Evolutionary conservation across 2,888 invertebrate genomes (phyloP).

Genomic region (Stomorhina lunata): DNA sequence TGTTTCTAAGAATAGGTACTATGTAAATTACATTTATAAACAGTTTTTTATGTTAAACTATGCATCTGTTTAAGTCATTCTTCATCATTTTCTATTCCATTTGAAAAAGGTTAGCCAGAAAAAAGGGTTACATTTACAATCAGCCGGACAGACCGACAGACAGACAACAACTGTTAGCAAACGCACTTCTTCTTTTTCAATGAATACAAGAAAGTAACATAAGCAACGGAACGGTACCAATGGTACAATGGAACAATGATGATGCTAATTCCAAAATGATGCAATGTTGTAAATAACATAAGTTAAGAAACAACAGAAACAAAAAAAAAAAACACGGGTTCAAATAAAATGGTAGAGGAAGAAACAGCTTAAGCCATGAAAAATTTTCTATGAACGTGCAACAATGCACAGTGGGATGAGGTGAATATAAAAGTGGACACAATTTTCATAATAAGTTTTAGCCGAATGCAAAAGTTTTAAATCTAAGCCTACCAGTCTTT

Average conservation of each 20-base stretch:
- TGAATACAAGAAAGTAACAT: not conserved
- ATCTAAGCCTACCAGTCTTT: no score
- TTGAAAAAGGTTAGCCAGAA: not conserved
- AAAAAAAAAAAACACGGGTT: not conserved
- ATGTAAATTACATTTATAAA: not conserved
- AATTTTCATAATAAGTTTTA: no score
- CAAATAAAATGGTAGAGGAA: not conserved
- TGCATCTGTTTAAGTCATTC: not conserved
- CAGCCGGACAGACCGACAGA: no score
- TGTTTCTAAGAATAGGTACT: not conserved
- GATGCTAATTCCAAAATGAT: constrained; percentile 16
- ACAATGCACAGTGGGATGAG: no score
- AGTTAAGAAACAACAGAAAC: constrained; percentile 1
- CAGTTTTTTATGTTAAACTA: not conserved
- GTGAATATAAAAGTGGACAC: no score
- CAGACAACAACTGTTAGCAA: constrained; percentile 23
- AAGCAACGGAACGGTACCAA: constrained; percentile 29
- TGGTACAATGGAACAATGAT: no score
- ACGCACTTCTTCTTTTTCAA: constrained; percentile 9
- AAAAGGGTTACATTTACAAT: not conserved
- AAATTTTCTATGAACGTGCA: no score
- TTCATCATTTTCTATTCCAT: not conserved
- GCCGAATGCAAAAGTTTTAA: no score
- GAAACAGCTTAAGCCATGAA: not conserved
- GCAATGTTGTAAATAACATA: constrained; percentile 38